A percentile compares a stretch with the other conserved stretches of the same genome.
phyloP scores from a whole-genome alignment of 2,113 vertebrate species.

The Sphaerodactylus townsendi region DNA sequence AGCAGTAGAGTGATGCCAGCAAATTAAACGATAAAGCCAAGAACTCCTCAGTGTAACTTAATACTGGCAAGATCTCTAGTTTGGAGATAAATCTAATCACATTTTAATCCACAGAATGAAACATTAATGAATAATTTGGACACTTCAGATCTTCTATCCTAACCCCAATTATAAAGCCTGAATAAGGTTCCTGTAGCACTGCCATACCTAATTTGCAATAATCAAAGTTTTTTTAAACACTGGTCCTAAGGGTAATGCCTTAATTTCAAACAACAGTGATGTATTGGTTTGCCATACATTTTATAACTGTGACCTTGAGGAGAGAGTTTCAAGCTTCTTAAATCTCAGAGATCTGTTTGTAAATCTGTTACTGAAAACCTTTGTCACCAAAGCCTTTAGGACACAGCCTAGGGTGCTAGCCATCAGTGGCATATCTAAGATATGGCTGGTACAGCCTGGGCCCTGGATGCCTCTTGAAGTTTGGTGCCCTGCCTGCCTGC shows the following conservation, averaged over 20 bases:
- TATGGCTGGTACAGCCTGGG: too few species aligned
- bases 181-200: accelerated
- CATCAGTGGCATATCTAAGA: too few species aligned
- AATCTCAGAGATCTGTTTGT: not conserved
- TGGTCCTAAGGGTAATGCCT: not conserved
- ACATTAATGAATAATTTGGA: not conserved
- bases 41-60: slow-evolving; percentile 14
- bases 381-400: not conserved
- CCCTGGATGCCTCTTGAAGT: too few species aligned
- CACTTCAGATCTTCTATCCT: not conserved
- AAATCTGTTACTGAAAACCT: not conserved
- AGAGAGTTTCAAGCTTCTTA: not conserved
- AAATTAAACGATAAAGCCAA: slow-evolving; percentile 35
- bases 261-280: accelerated
- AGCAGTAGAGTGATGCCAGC: slow-evolving; percentile 9
- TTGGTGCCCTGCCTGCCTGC: too few species aligned
- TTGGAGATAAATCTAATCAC: not conserved
- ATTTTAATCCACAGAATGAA: not conserved
- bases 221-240: too few species aligned
- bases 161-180: not conserved
- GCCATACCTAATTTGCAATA: not conserved
- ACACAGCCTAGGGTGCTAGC: not conserved
- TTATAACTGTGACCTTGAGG: not conserved
- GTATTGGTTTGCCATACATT: not conserved
- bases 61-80: not conserved